These are phyloP conservation scores for Cacatua alba DNA, from an alignment of 2,113 vertebrate species.

Conservation along the genomic window DNA sequence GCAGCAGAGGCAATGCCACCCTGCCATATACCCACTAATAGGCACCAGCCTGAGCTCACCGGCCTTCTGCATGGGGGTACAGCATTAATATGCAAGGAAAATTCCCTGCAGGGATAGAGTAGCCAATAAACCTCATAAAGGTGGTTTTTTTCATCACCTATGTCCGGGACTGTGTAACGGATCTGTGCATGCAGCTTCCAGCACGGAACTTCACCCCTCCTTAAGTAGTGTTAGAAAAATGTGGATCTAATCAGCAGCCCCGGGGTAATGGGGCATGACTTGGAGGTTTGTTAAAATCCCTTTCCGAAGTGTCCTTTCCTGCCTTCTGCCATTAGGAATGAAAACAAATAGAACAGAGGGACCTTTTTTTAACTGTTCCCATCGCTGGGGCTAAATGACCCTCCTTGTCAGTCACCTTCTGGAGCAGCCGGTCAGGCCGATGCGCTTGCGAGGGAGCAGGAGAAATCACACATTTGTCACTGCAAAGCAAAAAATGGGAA, in stretches of 20 bases:
- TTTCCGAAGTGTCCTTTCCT: slow-evolving; percentile 59
- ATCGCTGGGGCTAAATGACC: slow-evolving; percentile 69
- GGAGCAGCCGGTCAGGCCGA: slow-evolving; percentile 53
- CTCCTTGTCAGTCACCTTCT: slow-evolving; percentile 74
- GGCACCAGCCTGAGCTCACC: not conserved
- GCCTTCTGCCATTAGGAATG: slow-evolving; percentile 69
- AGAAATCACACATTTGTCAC: slow-evolving; percentile 42
- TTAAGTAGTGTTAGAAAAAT: not conserved
- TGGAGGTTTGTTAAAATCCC: slow-evolving; percentile 61
- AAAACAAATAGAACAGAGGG: slow-evolving; percentile 52
- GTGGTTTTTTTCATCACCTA: not conserved
- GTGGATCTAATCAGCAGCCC: slow-evolving; percentile 52
- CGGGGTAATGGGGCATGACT: slow-evolving; percentile 55
- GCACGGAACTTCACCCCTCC: not conserved
- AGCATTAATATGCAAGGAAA: rapidly evolving
- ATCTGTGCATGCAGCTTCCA: not conserved
- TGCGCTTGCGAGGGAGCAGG: not conserved
- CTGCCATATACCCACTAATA: not conserved
- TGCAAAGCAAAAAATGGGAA: not conserved
- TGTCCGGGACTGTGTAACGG: not conserved
- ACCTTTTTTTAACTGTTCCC: slow-evolving; percentile 32
- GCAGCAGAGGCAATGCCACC: not conserved
- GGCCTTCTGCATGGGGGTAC: not conserved
- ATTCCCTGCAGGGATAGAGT: not conserved
- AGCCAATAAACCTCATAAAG: not conserved